A percentile compares a stretch with the other conserved stretches of the same genome.
phyloP scores from a whole-genome alignment of 2,113 vertebrate species.

The Ptychochromis oligacanthus region DNA sequence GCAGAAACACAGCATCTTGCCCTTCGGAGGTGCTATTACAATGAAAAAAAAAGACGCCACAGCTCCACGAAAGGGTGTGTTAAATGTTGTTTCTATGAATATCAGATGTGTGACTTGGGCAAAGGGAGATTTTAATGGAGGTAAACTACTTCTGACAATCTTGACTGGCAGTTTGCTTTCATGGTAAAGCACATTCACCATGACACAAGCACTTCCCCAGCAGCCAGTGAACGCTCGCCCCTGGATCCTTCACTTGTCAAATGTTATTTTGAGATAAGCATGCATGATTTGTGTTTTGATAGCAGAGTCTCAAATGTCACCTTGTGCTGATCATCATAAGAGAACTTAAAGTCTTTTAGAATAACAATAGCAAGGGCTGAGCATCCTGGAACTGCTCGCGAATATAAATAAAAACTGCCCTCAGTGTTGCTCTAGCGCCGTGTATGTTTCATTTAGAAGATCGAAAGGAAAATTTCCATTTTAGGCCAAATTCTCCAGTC shows the following conservation, averaged over 20 bases:
- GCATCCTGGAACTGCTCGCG: not conserved
- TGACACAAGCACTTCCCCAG: conserved; percentile 14
- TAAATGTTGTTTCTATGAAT: conserved; percentile 68
- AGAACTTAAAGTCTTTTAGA: not conserved
- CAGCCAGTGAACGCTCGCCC: conserved; percentile 44
- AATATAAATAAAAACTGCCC: not conserved
- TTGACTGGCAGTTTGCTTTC: conserved; percentile 61
- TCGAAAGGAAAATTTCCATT: not conserved
- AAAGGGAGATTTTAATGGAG: conserved; percentile 43
- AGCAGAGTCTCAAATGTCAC: conserved; percentile 38
- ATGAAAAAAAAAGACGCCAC: conserved; percentile 56
- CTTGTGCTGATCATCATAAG: conserved; percentile 17
- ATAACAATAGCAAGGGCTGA: not conserved
- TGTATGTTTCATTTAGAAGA: not conserved
- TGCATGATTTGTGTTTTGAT: conserved; percentile 54
- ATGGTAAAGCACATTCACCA: conserved; percentile 43
- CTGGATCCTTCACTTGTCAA: conserved; percentile 62
- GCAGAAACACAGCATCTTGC: conserved; percentile 48
- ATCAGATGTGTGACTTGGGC: conserved; percentile 62
- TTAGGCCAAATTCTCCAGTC: not conserved
- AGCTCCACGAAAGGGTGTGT: conserved; percentile 24
- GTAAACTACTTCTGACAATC: conserved; percentile 69
- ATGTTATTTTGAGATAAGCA: conserved; percentile 47
- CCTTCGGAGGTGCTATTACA: conserved; percentile 60
- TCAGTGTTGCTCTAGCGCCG: not conserved